Evolutionary conservation across 2,113 vertebrate genomes (phyloP), one percentile per base, ranked within the genome.

Genomic region (Spheniscus mendiculus): DNA sequence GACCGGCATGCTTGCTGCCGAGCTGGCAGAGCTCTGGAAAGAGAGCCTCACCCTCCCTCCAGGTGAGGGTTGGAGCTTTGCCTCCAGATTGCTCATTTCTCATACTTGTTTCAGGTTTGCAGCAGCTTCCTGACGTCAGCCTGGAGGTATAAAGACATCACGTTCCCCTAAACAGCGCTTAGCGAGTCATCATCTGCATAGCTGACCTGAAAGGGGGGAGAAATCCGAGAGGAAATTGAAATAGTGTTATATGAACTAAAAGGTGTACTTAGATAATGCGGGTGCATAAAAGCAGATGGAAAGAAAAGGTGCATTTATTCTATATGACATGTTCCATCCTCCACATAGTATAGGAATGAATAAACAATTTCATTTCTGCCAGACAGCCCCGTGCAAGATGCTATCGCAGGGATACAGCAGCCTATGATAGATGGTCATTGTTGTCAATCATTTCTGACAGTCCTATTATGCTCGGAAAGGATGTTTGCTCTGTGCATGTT

Each of bases 381-480:
- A 85, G 86, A 72, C 73, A 72, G 69, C 59, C 89, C 42, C 3
- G 1, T 12, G 63, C 52, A 13, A 58, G 49, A 65, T 4, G 47
- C 79, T 69, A 15, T 34, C 9, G 12, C 61, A 15, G 30, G 27
- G 88, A 50, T 89, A 80, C 20, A 7, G 20, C 70, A 55, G 88
- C 92, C 88, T 12, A 4, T 44, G 93, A 84, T 44, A 44, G 55
- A 83, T n/a, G 83, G 97, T 69, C 95, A 71, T 86, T 20, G 73
- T 12, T 97, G 98, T 95, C 98, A 97, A 72, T 98, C 98, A 97
- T 63, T 91, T 12, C 92, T 89, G 90, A 89, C 84, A 95, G 52
- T 44, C 97, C 97, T 67, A 52, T 97, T 94, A 91, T 92, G 62
- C 95, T 81, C 18, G 32, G 94, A 74, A 94, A 97, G 90, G 74